Percentiles rank a stretch among this genome's conserved stretches.
These are phyloP conservation scores for Psittacula derbiana DNA, from an alignment of 2,797 vertebrate genomes.

Conservation along the genomic window DNA sequence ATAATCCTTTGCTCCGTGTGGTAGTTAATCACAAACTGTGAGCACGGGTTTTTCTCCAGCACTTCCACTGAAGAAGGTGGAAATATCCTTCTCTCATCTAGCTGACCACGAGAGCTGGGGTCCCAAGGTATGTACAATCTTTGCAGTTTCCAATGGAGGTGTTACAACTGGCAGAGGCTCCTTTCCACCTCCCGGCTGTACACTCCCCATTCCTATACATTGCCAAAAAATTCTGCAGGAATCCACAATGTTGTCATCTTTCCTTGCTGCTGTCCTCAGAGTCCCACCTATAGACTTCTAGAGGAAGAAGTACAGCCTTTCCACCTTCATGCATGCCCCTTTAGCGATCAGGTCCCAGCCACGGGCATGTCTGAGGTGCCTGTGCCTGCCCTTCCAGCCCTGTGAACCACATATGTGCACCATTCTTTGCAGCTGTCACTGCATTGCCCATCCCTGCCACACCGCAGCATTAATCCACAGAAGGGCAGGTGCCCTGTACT, in stretches of 20 bases:
- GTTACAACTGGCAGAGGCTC: not conserved
- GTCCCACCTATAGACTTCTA: not conserved
- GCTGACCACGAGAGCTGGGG: not conserved
- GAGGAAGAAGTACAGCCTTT: not conserved
- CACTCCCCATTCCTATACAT: not conserved
- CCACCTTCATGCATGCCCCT: not conserved
- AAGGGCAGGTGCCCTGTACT: not conserved
- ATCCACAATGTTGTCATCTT: not conserved
- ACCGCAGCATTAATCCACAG: not conserved
- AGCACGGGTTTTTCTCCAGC: not conserved
- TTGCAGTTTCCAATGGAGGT: not conserved
- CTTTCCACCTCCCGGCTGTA: not conserved
- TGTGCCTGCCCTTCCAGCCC: not conserved
- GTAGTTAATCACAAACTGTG: not conserved
- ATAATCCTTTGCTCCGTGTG: not conserved
- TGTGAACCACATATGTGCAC: accelerated
- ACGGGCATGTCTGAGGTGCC: not conserved
- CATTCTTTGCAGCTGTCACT: not conserved
- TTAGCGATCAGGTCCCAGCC: accelerated
- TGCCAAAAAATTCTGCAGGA: not conserved
- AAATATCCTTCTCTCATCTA: not conserved
- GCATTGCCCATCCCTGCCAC: not conserved
- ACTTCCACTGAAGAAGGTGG: not conserved
- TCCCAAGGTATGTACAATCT: not conserved
- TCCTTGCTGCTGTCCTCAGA: not conserved